Base-by-base conservation (phyloP, 2,113 vertebrate genomes). In the Nesoenas mayeri region DNA sequence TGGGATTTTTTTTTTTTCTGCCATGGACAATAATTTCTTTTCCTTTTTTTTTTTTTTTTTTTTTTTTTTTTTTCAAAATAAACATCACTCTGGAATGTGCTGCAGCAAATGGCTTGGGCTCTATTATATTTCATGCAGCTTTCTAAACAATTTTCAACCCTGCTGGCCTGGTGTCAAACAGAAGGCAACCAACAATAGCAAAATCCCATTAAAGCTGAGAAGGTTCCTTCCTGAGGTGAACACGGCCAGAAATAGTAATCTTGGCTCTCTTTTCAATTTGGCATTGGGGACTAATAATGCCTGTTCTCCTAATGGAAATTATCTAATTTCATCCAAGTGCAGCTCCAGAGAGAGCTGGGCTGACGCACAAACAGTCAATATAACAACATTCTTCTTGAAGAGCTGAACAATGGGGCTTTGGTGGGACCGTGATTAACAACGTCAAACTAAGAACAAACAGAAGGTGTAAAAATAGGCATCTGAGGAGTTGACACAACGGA, bases 171-270 rank as follows among this genome's bases (percentile, higher is more conserved):
- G 96, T 98, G 99, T 99, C 99, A 99, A 98, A 99, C 99, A 99
- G 99, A 99, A 99, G 99, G 98, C 98, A 95, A 98, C 98, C 98
- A 98, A 99, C 99, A 99, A 99, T 99, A 99, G 99, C 98, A 98
- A 98, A 98, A 98, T 98, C 99, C 98, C 99, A 99, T 99, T 99
- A 99, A 99, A 99, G 98, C 98, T 98, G 98, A 98, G 98, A 99
- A 99, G 98, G 98, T 99, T 99, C 99, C 99, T 99, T 99, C 99
- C 99, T 99, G 98, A 99, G 98, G 98, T 98, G 98, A 99, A 98
- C 98, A 97, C 97, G 95, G 98, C 99, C 99, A 99, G 98, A 99
- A 99, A 99, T 99, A 99, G 99, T 98, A 97, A 98, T 98, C 98
- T 98, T 99, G 98, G 98, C 98, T 97, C 94, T 81, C 96, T 98